Conservation (phyloP, 2,797 vertebrate species). For the Tauraco hartlaubi region DNA sequence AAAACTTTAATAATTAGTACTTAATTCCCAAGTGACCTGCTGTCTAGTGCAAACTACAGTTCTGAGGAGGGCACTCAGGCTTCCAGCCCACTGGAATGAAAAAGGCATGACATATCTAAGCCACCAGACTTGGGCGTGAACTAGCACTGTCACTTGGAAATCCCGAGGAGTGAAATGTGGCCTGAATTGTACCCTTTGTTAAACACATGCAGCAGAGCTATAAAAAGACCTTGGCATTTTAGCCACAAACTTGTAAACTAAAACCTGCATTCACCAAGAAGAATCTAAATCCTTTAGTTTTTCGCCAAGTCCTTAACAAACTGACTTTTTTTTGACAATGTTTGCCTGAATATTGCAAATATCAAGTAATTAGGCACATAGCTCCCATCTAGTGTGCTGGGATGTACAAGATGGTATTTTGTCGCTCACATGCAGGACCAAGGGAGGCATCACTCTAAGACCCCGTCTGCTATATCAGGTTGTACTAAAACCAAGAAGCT, state of each 20-base stretch:
- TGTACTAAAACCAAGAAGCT: neutral
- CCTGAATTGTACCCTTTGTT: neutral
- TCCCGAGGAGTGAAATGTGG: neutral
- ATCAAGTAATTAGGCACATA: neutral
- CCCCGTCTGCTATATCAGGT: neutral
- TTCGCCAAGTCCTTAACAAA: neutral
- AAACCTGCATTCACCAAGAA: neutral
- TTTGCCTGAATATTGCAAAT: neutral
- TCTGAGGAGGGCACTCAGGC: neutral
- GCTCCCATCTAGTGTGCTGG: neutral
- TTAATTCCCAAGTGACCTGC: neutral
- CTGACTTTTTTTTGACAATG: neutral
- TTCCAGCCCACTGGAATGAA: neutral
- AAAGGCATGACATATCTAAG: neutral
- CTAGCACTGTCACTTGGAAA: neutral
- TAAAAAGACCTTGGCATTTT: neutral
- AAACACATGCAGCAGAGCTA: neutral
- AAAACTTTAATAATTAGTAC: neutral
- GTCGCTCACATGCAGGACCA: neutral
- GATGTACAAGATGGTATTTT: neutral
- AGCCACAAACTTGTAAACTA: neutral
- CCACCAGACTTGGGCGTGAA: neutral
- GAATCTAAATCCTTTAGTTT: neutral
- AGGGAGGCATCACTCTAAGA: neutral
- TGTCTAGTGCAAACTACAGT: neutral